Evolutionary conservation across 2,888 invertebrate genomes (phyloP).

Genomic region (Hybos culiciformis): DNA sequence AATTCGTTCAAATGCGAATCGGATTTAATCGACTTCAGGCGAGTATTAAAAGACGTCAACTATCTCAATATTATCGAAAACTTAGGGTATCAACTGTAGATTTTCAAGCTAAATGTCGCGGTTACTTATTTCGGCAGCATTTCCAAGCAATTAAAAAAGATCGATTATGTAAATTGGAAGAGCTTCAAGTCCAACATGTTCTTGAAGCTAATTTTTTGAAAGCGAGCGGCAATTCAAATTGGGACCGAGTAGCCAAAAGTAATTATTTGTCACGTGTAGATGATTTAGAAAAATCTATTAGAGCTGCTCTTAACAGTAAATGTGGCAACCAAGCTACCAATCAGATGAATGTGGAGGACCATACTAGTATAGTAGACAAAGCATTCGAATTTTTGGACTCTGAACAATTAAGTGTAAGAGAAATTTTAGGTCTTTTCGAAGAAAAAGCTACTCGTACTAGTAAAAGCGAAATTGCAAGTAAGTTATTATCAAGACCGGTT

Average conservation of each 20-base stretch:
- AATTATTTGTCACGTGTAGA: slow-evolving; percentile 55
- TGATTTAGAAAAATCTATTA: slow-evolving; percentile 40
- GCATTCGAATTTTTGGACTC: slow-evolving; percentile 50
- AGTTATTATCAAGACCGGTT: slow-evolving; percentile 34
- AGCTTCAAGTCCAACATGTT: slow-evolving; percentile 30
- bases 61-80: slow-evolving; percentile 56
- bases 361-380: slow-evolving; percentile 49
- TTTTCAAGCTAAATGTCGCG: slow-evolving; percentile 65
- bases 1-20: slow-evolving; percentile 52
- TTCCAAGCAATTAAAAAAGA: slow-evolving; percentile 23
- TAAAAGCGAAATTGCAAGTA: slow-evolving; percentile 30
- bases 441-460: slow-evolving; percentile 27
- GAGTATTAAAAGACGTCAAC: slow-evolving; percentile 57
- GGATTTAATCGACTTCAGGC: slow-evolving; percentile 83
- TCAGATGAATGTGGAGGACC: slow-evolving; percentile 37
- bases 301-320: slow-evolving; percentile 39
- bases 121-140: slow-evolving; percentile 47
- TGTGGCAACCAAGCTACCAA: slow-evolving; percentile 14
- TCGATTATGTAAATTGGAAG: slow-evolving; percentile 18
- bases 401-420: slow-evolving; percentile 39
- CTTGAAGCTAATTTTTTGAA: slow-evolving; percentile 47
- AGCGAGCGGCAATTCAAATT: slow-evolving; percentile 48
- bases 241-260: slow-evolving; percentile 51
- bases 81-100: slow-evolving; percentile 49
- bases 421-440: slow-evolving; percentile 34